Percentiles rank a stretch among this genome's conserved stretches.
Conservation (phyloP, 2,113 vertebrate species). For the Climacteris rufus region DNA sequence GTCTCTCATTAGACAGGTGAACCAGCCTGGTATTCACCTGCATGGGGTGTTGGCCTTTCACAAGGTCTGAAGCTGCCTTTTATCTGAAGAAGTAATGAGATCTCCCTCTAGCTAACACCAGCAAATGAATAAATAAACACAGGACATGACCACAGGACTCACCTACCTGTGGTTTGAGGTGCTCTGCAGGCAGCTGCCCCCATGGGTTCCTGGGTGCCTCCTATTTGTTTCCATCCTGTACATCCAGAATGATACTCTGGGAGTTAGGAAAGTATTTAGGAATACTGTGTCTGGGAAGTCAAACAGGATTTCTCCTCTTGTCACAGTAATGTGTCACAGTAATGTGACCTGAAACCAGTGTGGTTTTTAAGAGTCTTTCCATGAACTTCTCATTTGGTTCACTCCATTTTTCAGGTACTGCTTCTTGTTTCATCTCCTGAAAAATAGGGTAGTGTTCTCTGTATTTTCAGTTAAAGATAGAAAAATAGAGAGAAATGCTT, state of each 20-base stretch:
- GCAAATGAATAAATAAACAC: background rate
- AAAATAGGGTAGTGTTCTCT: background rate
- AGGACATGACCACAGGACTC: background rate
- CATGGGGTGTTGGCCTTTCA: background rate
- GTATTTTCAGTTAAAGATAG: background rate
- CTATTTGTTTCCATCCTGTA: background rate
- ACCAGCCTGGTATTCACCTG: background rate
- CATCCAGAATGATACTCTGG: background rate
- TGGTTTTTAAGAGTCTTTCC: background rate
- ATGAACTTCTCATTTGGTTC: background rate
- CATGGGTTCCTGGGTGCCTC: fast-evolving
- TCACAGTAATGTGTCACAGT: background rate
- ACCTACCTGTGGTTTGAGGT: background rate
- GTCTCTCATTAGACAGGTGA: background rate
- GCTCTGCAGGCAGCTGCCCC: background rate
- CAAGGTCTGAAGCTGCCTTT: background rate
- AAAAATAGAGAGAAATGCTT: background rate
- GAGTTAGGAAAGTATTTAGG: background rate
- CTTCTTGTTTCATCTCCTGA: background rate
- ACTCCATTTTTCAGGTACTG: background rate
- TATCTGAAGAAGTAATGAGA: background rate
- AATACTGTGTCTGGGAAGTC: background rate
- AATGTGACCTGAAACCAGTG: background rate
- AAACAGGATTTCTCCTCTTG: background rate
- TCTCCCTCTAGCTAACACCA: background rate